Percentiles rank a stretch among this genome's conserved stretches.
These are phyloP conservation scores for Calephelis nemesis DNA, from an alignment of 1,140 invertebrate genomes.

Conservation along the genomic window DNA sequence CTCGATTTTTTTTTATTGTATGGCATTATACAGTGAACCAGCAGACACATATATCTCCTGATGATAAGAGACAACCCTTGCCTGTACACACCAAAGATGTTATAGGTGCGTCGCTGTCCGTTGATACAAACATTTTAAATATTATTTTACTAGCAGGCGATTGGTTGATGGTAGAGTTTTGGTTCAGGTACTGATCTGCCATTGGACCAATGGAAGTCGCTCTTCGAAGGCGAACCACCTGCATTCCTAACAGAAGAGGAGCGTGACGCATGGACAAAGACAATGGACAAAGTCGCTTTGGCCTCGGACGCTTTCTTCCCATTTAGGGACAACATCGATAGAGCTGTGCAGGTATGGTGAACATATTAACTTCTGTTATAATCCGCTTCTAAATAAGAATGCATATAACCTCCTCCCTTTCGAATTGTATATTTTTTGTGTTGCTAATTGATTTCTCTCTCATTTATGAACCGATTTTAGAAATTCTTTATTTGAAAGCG, in stretches of 20 bases:
- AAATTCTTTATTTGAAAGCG: too few relatives aligned
- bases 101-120: too few relatives aligned
- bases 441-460: too few relatives aligned
- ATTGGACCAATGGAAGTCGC: constrained; percentile 82
- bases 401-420: too few relatives aligned
- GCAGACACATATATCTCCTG: not conserved
- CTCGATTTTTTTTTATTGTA: not conserved
- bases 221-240: constrained; percentile 88
- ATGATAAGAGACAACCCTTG: too few relatives aligned
- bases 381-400: too few relatives aligned
- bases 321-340: constrained; percentile 98
- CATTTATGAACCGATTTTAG: too few relatives aligned
- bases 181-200: constrained; percentile 84
- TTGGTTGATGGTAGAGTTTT: constrained; percentile 13
- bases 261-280: constrained; percentile 87
- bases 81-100: too few relatives aligned
- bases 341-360: constrained; percentile 89
- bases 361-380: not conserved
- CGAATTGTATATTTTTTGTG: too few relatives aligned
- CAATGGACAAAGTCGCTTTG: constrained; percentile 91
- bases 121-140: not conserved
- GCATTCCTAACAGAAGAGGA: constrained; percentile 85
- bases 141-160: too few relatives aligned
- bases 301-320: constrained; percentile 99
- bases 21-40: not conserved